Conservation (phyloP, 2,888 invertebrate genomes). For the Gastracanthus pulcherrimus region DNA sequence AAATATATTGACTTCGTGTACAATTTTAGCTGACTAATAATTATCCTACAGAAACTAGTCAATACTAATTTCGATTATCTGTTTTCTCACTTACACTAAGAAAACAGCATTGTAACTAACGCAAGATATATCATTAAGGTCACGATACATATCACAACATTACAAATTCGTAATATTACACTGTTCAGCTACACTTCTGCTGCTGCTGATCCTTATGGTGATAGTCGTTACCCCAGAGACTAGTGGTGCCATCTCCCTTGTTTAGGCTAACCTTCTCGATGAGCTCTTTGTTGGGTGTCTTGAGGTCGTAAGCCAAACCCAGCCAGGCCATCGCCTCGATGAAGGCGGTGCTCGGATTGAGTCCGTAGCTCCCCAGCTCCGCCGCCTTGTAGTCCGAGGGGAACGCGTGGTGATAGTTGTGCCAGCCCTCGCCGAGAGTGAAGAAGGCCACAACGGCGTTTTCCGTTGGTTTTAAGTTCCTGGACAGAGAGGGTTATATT, state of each 20-base stretch:
- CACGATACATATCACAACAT: too few species aligned
- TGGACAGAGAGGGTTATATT: constrained; percentile 58
- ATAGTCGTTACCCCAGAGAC: constrained; percentile 66
- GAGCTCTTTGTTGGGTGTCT: constrained; percentile 66
- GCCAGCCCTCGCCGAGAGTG: constrained; percentile 80
- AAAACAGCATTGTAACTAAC: too few species aligned
- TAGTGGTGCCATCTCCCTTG: constrained; percentile 72
- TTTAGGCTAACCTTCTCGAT: constrained; percentile 64
- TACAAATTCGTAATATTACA: too few species aligned
- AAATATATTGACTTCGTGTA: too few species aligned
- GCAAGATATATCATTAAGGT: too few species aligned
- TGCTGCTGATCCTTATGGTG: constrained; percentile 53
- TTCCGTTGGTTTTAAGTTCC: constrained; percentile 76
- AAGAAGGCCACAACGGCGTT: constrained; percentile 78
- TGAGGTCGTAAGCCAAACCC: constrained; percentile 73
- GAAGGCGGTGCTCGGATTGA: constrained; percentile 70
- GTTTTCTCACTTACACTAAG: too few species aligned
- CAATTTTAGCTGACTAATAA: too few species aligned
- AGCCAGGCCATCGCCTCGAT: constrained; percentile 71
- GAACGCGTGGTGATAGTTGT: constrained; percentile 83
- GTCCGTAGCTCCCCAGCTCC: constrained; percentile 69
- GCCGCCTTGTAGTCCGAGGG: constrained; percentile 78
- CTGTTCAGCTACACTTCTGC: neutral
- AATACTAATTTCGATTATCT: too few species aligned
- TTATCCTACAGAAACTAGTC: too few species aligned